phyloP scores from a whole-genome alignment of 2,113 vertebrate genomes.

The Piaya cayana region DNA sequence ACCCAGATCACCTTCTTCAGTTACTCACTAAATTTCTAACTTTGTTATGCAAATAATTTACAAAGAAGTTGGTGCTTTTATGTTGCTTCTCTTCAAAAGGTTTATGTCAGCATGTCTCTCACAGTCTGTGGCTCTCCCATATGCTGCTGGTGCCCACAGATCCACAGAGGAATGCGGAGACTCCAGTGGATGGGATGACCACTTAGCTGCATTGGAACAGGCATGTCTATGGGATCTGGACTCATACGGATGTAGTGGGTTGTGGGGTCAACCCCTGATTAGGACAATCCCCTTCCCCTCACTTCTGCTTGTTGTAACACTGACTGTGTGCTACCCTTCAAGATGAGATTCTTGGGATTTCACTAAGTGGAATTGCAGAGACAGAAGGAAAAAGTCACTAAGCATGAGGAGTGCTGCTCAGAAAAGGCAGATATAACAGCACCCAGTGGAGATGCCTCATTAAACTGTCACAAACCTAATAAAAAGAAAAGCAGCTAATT shows the following conservation, averaged over 20 bases:
- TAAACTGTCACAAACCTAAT: background rate
- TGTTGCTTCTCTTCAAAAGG: background rate
- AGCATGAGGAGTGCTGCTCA: background rate
- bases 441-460: background rate
- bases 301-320: background rate
- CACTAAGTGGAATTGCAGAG: background rate
- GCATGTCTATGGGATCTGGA: rapidly evolving
- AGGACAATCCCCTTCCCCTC: background rate
- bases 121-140: background rate
- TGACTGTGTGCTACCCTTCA: background rate
- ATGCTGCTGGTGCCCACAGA: background rate
- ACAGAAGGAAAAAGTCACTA: background rate
- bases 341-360: background rate
- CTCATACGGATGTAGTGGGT: background rate
- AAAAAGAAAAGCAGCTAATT: slow-evolving; percentile 19
- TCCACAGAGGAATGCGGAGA: background rate
- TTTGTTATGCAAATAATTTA: background rate
- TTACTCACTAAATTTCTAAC: background rate
- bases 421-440: background rate
- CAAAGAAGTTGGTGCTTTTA: background rate
- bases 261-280: background rate
- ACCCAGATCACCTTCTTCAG: background rate
- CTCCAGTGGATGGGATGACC: rapidly evolving
- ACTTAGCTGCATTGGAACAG: background rate
- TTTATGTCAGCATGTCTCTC: background rate